A percentile compares a stretch with the other conserved stretches of the same genome.
Conservation (phyloP, 1,140 invertebrate species). For the Spodoptera litura region DNA sequence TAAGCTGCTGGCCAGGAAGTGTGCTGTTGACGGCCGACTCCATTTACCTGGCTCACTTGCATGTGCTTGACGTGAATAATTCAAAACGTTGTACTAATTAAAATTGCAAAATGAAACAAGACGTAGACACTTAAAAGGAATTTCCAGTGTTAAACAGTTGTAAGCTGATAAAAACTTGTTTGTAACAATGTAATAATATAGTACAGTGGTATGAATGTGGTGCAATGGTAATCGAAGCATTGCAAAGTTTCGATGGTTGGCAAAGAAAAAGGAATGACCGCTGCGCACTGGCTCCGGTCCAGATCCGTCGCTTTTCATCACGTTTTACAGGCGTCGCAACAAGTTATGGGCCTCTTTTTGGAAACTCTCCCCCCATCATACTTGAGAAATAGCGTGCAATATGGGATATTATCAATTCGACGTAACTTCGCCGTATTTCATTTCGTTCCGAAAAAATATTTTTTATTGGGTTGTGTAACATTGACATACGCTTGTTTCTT, state of each 20-base stretch:
- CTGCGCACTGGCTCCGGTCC: conserved; percentile 55
- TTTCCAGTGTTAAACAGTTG: neutral
- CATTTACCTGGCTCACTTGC: conserved; percentile 7
- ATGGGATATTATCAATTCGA: conserved; percentile 30
- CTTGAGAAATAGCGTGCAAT: conserved; percentile 23
- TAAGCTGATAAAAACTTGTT: neutral
- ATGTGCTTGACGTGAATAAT: conserved; percentile 5
- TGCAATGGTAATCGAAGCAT: conserved; percentile 44
- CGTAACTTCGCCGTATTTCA: neutral
- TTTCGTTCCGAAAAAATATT: neutral
- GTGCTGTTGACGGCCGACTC: conserved; percentile 5
- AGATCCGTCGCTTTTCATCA: conserved; percentile 60
- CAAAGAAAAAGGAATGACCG: conserved; percentile 58
- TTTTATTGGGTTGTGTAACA: neutral
- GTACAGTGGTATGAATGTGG: neutral
- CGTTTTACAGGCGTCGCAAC: conserved; percentile 62
- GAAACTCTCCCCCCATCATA: conserved; percentile 39
- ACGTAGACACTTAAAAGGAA: neutral
- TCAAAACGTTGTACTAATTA: conserved; percentile 16
- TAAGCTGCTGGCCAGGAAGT: neutral
- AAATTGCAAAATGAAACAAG: conserved; percentile 14
- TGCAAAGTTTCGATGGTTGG: conserved; percentile 52
- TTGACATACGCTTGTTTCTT: too few species aligned
- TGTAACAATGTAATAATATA: conserved; percentile 13
- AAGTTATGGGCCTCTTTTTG: conserved; percentile 61